Conservation (phyloP, 2,888 invertebrate species). For the Apomyelois bistriatella region DNA sequence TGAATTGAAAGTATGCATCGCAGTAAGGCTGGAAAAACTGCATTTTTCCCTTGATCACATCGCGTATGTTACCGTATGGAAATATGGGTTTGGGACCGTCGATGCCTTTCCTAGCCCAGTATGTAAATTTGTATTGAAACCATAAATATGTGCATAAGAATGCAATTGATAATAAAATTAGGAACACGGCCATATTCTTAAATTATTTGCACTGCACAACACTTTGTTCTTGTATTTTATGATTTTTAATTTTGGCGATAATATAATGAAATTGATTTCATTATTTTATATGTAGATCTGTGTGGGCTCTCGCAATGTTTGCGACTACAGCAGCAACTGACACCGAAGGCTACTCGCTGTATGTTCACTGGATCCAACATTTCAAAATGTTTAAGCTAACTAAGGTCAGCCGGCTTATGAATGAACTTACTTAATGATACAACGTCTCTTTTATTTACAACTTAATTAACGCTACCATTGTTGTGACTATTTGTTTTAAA, state of each 20-base stretch:
- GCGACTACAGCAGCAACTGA: constrained; percentile 23
- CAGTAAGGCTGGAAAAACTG: constrained; percentile 82
- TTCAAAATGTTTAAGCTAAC: constrained; percentile 27
- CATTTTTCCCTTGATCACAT: constrained; percentile 73
- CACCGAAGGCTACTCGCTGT: constrained; percentile 24
- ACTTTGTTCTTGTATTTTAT: neutral
- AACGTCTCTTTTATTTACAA: neutral
- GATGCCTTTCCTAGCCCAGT: constrained; percentile 81
- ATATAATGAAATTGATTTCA: constrained; percentile 8
- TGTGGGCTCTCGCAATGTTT: constrained; percentile 18
- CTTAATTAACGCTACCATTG: neutral
- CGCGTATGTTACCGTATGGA: constrained; percentile 82
- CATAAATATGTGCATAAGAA: constrained; percentile 42
- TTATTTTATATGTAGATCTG: constrained; percentile 14
- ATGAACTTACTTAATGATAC: constrained; percentile 8
- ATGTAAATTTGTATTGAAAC: constrained; percentile 69
- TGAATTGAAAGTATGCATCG: constrained; percentile 78
- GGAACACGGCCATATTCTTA: constrained; percentile 18
- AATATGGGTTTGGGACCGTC: constrained; percentile 77
- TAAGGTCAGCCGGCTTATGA: constrained; percentile 25
- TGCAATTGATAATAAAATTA: constrained; percentile 33
- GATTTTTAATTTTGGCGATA: neutral
- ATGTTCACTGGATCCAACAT: constrained; percentile 26
- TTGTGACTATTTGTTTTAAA: too few species aligned
- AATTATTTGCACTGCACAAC: constrained; percentile 17